Base-by-base conservation (phyloP, 2,797 vertebrate species). In the Vespertilio murinus region DNA sequence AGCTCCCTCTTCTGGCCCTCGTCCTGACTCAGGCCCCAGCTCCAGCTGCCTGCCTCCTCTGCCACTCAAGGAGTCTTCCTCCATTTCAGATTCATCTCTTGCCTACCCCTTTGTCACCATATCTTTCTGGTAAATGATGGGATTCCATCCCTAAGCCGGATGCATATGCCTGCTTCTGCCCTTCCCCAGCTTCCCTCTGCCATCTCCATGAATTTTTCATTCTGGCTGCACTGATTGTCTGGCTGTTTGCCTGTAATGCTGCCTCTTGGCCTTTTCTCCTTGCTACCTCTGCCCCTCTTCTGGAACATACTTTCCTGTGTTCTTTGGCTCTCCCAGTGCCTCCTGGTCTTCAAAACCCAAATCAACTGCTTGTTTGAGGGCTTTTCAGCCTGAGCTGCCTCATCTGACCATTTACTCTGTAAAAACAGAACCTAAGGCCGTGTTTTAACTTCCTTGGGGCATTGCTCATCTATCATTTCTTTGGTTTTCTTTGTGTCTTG, bases 401-500 rank as follows among this genome's bases (percentile, higher is more conserved):
- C n/a, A 3, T 71, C 79, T 47, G 16, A 59, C 25, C 30, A 30
- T 67, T 95, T 70, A 64, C 61, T 85, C 38, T 18, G 47, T 86
- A 45, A 54, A 28, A 25, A 13, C 13, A 67, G 64, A 42, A 10
- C 5, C 5, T 25, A 52, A 38, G 42, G 52, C 67, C 49, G 11
- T 88, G 30, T 89, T 59, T 35, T 89, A 47, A 33, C 73, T 81
- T 73, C 45, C n/a, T 73, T 49, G 69, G 42, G 18, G 52, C 9
- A 2, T 33, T 5, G 42, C 4, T 87, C 4, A 22, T 45, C 23
- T 70, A 77, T 83, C 47, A 20, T 75, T 52, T 49, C 13, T 49
- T 75, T 64, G 74, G 23, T 69, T 85, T 75, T 93, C 81, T 40
- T 75, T 47, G 17, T 35, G 2, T 71, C 70, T 65, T 42, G 61